These are phyloP conservation scores for Limulus polyphemus DNA, from an alignment of 2,888 invertebrate species.

Conservation along the genomic window DNA sequence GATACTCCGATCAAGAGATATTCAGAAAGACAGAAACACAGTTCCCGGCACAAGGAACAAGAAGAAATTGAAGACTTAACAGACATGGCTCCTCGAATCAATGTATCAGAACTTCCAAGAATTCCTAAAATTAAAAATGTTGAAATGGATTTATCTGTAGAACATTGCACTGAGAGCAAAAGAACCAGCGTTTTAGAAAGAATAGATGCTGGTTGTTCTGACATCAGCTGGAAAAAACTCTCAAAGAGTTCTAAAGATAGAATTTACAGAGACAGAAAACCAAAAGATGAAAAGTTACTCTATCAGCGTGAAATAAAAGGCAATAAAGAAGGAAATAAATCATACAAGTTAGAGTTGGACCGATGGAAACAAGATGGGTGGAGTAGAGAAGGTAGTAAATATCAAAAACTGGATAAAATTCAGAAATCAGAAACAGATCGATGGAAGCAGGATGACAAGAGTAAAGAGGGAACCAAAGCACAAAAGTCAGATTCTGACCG, in stretches of 20 bases:
- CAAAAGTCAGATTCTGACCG: conserved; percentile 6
- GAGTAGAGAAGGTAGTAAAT: conserved; percentile 29
- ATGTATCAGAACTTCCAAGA: conserved; percentile 30
- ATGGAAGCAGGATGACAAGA: conserved; percentile 15
- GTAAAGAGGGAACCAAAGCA: conserved; percentile 4
- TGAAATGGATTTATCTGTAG: conserved; percentile 5
- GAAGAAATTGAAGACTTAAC: conserved; percentile 30
- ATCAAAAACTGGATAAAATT: not conserved
- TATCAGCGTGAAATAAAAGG: conserved; percentile 30
- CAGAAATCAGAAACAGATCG: conserved; percentile 20
- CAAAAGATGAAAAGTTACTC: conserved; percentile 34
- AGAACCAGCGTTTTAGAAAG: conserved; percentile 22
- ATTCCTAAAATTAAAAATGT: conserved; percentile 26
- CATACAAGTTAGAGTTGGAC: conserved; percentile 7
- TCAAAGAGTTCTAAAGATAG: conserved; percentile 62
- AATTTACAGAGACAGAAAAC: conserved; percentile 51
- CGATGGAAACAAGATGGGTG: conserved; percentile 16
- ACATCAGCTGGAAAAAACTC: conserved; percentile 57
- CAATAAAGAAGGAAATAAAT: conserved; percentile 17
- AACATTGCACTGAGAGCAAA: conserved; percentile 16
- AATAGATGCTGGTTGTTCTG: conserved; percentile 20
- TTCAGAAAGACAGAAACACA: conserved; percentile 7
- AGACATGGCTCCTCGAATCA: conserved; percentile 24
- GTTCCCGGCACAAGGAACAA: conserved; percentile 15
- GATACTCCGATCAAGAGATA: conserved; percentile 29